Percentiles rank a stretch among this genome's conserved stretches.
These are phyloP conservation scores for Danaus melanippus DNA, from an alignment of 1,140 invertebrate species.

Conservation along the genomic window DNA sequence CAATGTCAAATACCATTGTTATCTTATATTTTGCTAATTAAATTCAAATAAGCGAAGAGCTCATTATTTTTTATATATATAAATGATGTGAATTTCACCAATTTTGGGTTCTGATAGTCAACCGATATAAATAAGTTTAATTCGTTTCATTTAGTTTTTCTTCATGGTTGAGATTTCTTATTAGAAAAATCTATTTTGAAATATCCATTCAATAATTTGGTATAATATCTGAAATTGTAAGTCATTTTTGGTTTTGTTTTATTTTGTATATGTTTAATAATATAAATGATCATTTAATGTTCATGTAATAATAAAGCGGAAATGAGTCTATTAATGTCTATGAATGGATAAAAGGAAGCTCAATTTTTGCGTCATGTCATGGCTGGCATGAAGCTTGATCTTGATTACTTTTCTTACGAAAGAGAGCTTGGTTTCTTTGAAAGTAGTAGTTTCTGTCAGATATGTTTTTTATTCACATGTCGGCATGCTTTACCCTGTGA, in stretches of 20 bases:
- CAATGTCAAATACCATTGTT: no score
- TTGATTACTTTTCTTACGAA: slow-evolving; percentile 63
- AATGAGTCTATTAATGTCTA: slow-evolving; percentile 19
- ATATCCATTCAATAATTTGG: no score
- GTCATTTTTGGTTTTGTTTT: not conserved
- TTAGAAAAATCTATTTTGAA: no score
- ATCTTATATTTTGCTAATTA: no score
- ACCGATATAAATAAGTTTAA: no score
- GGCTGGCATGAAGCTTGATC: slow-evolving; percentile 64
- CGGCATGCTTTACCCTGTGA: slow-evolving; percentile 18
- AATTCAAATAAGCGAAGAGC: no score
- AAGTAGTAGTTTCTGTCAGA: slow-evolving; percentile 42
- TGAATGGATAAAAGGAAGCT: slow-evolving; percentile 18
- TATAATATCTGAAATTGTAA: no score
- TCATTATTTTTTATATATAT: no score
- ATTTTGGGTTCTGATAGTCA: no score
- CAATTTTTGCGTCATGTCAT: slow-evolving; percentile 53
- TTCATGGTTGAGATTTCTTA: no score
- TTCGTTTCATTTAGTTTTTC: no score
- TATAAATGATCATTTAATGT: not conserved
- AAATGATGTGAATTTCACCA: no score
- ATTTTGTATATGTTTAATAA: slow-evolving; percentile 2
- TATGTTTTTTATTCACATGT: slow-evolving; percentile 57
- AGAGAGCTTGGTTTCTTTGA: slow-evolving; percentile 64
- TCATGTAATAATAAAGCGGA: slow-evolving; percentile 16